Evolutionary conservation across 2,888 invertebrate genomes (phyloP).

Genomic region (Drosophila mimetica): DNA sequence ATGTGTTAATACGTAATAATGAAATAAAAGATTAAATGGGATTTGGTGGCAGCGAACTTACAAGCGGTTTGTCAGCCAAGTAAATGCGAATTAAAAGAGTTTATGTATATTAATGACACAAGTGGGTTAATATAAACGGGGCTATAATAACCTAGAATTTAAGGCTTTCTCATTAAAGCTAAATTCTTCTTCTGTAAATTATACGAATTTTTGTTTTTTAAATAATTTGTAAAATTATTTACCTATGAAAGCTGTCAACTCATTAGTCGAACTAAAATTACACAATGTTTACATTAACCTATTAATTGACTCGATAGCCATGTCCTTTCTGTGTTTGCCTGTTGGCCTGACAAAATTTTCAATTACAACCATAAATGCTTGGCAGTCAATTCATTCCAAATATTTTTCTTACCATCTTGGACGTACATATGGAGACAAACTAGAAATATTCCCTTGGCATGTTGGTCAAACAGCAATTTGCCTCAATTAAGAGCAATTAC

Average conservation of each 20-base stretch:
- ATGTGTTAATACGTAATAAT: slow-evolving; percentile 66
- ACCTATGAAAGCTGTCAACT: background rate
- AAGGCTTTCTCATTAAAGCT: background rate
- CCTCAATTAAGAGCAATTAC: slow-evolving; percentile 69
- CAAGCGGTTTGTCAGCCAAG: slow-evolving; percentile 38
- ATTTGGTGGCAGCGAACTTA: slow-evolving; percentile 43
- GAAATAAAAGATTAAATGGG: slow-evolving; percentile 60
- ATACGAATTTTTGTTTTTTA: too few species aligned
- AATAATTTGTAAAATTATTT: too few species aligned
- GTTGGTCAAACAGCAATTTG: slow-evolving; percentile 55
- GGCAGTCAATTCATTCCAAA: slow-evolving; percentile 54
- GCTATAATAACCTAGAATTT: background rate
- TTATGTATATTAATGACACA: slow-evolving; percentile 16
- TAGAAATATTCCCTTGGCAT: slow-evolving; percentile 43
- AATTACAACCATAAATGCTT: slow-evolving; percentile 50
- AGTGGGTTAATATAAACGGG: slow-evolving; percentile 4
- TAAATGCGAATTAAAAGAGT: slow-evolving; percentile 26
- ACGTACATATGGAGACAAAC: slow-evolving; percentile 7
- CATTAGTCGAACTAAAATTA: background rate
- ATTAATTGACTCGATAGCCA: slow-evolving; percentile 51
- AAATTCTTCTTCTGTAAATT: background rate
- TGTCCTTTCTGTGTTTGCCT: slow-evolving; percentile 14
- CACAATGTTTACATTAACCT: slow-evolving; percentile 2
- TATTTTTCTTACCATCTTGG: slow-evolving; percentile 24
- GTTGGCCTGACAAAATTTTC: slow-evolving; percentile 37